Conservation (phyloP, 2,797 vertebrate genomes). For the Ispidina lecontei region DNA sequence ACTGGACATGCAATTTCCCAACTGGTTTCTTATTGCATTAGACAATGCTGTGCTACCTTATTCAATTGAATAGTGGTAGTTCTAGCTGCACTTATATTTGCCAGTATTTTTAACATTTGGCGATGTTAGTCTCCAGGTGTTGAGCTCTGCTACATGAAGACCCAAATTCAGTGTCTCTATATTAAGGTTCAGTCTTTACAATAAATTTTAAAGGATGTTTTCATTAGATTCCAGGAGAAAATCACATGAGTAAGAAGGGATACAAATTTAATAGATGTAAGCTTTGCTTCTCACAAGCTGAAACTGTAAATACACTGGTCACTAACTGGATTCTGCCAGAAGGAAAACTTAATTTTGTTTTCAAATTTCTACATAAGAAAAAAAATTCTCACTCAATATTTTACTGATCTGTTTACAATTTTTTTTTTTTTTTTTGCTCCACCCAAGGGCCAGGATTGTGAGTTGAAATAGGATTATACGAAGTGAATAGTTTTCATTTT, state of each 20-base stretch:
- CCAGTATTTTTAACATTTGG: conserved; percentile 1
- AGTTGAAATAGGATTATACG: background rate
- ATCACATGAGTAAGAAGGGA: background rate
- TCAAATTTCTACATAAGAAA: background rate
- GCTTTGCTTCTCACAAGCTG: background rate
- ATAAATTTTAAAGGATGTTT: conserved; percentile 31
- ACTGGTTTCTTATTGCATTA: conserved; percentile 4
- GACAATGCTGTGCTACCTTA: background rate
- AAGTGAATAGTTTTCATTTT: background rate
- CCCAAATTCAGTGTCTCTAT: background rate
- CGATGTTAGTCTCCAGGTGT: background rate
- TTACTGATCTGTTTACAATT: background rate
- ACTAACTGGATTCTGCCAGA: background rate
- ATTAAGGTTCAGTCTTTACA: conserved; percentile 16
- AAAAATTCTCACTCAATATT: background rate
- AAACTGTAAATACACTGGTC: background rate
- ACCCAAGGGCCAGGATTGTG: background rate
- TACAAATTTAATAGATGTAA: conserved; percentile 21
- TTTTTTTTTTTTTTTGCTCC: background rate
- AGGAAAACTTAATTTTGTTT: conserved; percentile 17
- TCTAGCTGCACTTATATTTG: conserved; percentile 3
- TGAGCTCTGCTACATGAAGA: background rate
- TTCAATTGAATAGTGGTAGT: conserved; percentile 2
- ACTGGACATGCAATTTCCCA: conserved; percentile 16
- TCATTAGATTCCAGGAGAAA: conserved; percentile 30